These are phyloP conservation scores for Morpho achilles DNA, from an alignment of 2,888 invertebrate genomes.

Conservation along the genomic window DNA sequence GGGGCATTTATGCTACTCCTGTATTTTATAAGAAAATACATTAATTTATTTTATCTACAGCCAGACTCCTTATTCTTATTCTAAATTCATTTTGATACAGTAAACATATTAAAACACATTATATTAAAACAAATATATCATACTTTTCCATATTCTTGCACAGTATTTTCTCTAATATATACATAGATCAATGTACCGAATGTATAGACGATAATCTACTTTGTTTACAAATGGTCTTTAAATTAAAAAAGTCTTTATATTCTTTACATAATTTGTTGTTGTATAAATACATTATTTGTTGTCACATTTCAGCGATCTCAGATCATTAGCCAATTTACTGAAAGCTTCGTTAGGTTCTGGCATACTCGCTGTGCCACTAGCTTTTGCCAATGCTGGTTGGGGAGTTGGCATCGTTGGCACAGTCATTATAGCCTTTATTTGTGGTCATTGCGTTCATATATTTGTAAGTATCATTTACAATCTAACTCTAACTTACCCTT, in stretches of 20 bases:
- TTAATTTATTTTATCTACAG: too few relatives aligned
- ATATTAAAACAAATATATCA: too few relatives aligned
- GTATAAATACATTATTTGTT: too few relatives aligned
- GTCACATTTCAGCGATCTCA: slow-evolving; percentile 48
- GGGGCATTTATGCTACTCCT: too few relatives aligned
- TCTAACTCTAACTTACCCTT: neutral
- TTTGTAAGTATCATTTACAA: slow-evolving; percentile 53
- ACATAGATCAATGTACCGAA: neutral
- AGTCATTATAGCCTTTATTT: slow-evolving; percentile 58
- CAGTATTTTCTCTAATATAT: neutral
- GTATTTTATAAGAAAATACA: too few relatives aligned
- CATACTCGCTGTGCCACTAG: slow-evolving; percentile 84
- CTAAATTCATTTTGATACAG: too few relatives aligned
- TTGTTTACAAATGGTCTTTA: too few relatives aligned
- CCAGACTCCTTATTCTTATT: too few relatives aligned
- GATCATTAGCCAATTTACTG: slow-evolving; percentile 65
- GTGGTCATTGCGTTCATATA: slow-evolving; percentile 68
- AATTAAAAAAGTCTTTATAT: too few relatives aligned
- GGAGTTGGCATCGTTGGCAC: slow-evolving; percentile 80
- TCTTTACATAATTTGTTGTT: too few relatives aligned
- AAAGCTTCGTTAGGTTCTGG: slow-evolving; percentile 84
- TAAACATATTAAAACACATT: too few relatives aligned
- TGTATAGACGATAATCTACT: neutral
- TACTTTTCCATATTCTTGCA: too few relatives aligned
- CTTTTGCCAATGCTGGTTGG: slow-evolving; percentile 84